Base-by-base conservation (phyloP, 2,113 vertebrate genomes). In the Nothoprocta pentlandii region DNA sequence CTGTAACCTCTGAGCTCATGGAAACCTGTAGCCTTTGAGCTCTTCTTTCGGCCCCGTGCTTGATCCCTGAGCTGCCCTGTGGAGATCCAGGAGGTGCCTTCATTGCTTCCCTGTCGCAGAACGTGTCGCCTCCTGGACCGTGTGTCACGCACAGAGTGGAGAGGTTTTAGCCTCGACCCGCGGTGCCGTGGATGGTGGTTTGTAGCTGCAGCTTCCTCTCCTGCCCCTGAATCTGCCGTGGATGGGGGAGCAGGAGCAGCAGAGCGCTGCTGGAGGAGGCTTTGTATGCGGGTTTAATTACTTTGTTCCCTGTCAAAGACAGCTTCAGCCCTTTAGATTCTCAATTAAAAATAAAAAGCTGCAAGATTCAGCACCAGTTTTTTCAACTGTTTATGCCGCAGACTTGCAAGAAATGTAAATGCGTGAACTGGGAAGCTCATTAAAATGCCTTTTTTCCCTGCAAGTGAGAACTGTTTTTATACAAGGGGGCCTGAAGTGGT, bases 341-440 rank as follows among this genome's bases (percentile, higher is more conserved):
- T 81, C 20, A 75, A 73, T 85, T 93, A 46, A 75, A 86, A 62
- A 59, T 53, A n/a, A 84, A 10, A 93, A 84, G 47, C 67, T 80
- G 73, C 66, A 92, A 58, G 83, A 64, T 69, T 84, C 63, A 70
- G 46, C 78, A 79, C 44, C 80, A 62, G 64, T 92, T 93, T 97
- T 84, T 84, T 42, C 77, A 93, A 87, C 71, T 79, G 34, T 16
- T 19, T 73, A 44, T 86, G 58, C 74, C 85, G 83, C 49, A 88
- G 88, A 30, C 41, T 90, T 78, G 47, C 47, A 79, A 81, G 88
- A 76, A 84, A 88, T 81, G 39, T 75, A 78, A 68, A 95, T 36
- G 96, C 94, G 93, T 94, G 92, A 95, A 89, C 58, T 23, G 46
- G 83, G 83, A 3, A 93, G 56, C 92, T 97, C 88, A 90, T 95